Base-by-base conservation (phyloP, 2,888 invertebrate species). In the Psylliodes chrysocephalus region DNA sequence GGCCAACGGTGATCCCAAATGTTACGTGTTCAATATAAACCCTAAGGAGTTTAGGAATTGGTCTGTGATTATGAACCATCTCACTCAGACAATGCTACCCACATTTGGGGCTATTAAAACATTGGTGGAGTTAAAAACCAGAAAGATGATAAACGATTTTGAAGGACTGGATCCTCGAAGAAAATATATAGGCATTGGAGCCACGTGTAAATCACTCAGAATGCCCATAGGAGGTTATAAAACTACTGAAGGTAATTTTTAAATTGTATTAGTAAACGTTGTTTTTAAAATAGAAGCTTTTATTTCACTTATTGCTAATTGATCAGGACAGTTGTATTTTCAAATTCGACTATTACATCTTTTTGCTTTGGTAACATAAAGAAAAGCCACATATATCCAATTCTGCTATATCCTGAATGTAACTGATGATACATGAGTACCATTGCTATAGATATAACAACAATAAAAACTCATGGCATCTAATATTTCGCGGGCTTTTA, bases 191-290 rank as follows among this genome's bases (percentile, higher is more conserved):
- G 46, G 18, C 7, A 7, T 46, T 18, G 46, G 18, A 7, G 7
- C 19, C 8, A 18, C 18, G 10, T 46, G 46, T 46, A 46, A 5
- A n/a, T 8, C 15, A 7, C 10, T 46, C 7, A 46, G 18, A 18
- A 10, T 19, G 14, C 46, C 46, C 7, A 8, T 46, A 7, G 18
- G 46, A n/a, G 46, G 46, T 46, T 46, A 46, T 14, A 46, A 46
- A 46, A 46, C 18, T 18, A 46, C 7, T 12, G 46, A 15, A 46
- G 46, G 46, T 46, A 18, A 18, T n/a, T 46, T 40, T 5, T 25
- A 25, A 25, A 25, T 25, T n/a, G n/a, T n/a, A n/a, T n/a, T n/a
- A n/a, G n/a, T n/a, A n/a, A n/a, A n/a, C n/a, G n/a, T n/a, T n/a
- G n/a, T n/a, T n/a, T n/a, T n/a, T n/a, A n/a, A n/a, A n/a, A n/a